Conservation (phyloP, 2,113 vertebrate species). For the Varanus salvator region DNA sequence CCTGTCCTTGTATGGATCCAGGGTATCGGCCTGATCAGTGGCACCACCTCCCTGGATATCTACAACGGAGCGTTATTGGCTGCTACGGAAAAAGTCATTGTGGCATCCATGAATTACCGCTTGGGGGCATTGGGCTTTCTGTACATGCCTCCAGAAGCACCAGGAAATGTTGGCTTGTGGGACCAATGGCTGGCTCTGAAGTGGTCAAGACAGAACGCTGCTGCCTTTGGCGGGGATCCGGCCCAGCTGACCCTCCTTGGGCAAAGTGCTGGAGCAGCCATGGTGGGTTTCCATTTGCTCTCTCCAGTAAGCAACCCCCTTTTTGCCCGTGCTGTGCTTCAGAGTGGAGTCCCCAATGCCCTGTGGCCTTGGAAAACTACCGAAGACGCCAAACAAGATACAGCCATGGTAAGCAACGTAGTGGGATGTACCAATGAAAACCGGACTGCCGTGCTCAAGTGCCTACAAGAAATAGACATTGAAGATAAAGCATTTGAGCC, state of each 20-base stretch:
- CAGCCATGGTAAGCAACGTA: slow-evolving; percentile 53
- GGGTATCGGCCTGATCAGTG: slow-evolving; percentile 73
- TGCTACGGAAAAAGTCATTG: slow-evolving; percentile 73
- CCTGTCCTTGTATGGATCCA: slow-evolving; percentile 82
- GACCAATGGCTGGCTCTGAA: slow-evolving; percentile 79
- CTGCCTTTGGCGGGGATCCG: slow-evolving; percentile 77
- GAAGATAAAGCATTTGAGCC: slow-evolving; percentile 30
- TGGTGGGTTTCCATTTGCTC: slow-evolving; percentile 76
- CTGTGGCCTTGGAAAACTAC: slow-evolving; percentile 58
- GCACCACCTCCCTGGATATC: slow-evolving; percentile 72
- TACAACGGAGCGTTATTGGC: slow-evolving; percentile 76
- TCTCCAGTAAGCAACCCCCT: slow-evolving; percentile 73
- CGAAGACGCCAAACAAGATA: slow-evolving; percentile 45
- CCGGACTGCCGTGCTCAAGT: slow-evolving; percentile 57
- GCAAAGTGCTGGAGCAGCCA: slow-evolving; percentile 77
- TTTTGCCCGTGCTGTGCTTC: slow-evolving; percentile 77
- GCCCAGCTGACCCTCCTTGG: slow-evolving; percentile 78
- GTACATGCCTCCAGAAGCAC: slow-evolving; percentile 66
- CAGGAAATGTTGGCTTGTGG: slow-evolving; percentile 75
- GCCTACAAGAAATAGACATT: slow-evolving; percentile 67
- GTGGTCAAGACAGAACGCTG: slow-evolving; percentile 78
- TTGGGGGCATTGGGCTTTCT: slow-evolving; percentile 77
- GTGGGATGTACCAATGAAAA: slow-evolving; percentile 65
- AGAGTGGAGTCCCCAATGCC: slow-evolving; percentile 75
- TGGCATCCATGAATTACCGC: slow-evolving; percentile 83